Evolutionary conservation across 2,113 vertebrate species (phyloP).

Genomic region (Caretta caretta): DNA sequence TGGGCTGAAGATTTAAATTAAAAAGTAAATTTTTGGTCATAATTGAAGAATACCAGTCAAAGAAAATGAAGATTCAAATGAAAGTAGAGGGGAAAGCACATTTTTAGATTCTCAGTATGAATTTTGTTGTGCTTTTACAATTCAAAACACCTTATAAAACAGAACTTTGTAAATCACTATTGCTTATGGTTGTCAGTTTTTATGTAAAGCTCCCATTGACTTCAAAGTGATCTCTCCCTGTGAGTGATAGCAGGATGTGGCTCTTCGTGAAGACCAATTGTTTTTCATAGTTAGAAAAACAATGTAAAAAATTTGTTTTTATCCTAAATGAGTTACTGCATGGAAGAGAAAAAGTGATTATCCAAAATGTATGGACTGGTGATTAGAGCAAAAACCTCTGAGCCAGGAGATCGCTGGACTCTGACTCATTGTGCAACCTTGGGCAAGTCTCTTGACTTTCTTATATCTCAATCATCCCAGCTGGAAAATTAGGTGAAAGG

Average conservation of each 20-base stretch:
- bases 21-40: background rate
- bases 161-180: background rate
- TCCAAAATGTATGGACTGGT: background rate
- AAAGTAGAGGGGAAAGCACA: background rate
- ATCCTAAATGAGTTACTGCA: background rate
- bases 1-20: conserved; percentile 15
- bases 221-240: background rate
- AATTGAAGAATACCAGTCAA: conserved; percentile 27
- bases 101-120: background rate
- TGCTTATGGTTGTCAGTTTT: background rate
- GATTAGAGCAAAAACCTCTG: conserved; percentile 10
- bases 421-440: conserved; percentile 59
- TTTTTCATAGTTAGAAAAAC: background rate
- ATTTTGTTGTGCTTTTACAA: conserved; percentile 15
- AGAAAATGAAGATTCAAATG: conserved; percentile 4
- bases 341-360: background rate
- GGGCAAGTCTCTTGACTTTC: conserved; percentile 59
- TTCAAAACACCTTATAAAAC: background rate
- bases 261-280: background rate
- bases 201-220: background rate
- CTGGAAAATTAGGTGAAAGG: conserved; percentile 74
- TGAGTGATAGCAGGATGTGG: background rate
- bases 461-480: conserved; percentile 58
- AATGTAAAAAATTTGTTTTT: background rate
- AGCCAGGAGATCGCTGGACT: conserved; percentile 36